Percentiles rank a stretch among this genome's conserved stretches.
Evolutionary conservation across 2,113 vertebrate genomes (phyloP).

Genomic region (Octodon degus): DNA sequence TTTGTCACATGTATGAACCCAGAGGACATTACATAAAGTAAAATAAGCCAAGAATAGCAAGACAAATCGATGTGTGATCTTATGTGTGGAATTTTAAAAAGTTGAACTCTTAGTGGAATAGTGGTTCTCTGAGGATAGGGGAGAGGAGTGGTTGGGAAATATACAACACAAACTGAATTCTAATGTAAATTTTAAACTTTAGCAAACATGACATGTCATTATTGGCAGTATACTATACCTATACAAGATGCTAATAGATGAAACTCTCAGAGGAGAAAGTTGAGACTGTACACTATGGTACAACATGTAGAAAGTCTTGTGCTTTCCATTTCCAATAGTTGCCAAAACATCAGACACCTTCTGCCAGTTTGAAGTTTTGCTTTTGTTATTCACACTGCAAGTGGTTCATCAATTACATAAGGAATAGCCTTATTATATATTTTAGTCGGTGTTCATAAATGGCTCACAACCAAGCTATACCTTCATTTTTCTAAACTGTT

Average conservation of each 20-base stretch:
- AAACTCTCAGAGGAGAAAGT: not conserved
- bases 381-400: conserved; percentile 46
- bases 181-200: not conserved
- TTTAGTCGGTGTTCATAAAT: conserved; percentile 39
- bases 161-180: not conserved
- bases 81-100: not conserved
- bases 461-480: not conserved
- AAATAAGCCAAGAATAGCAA: not conserved
- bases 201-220: not conserved
- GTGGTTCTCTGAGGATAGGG: not conserved
- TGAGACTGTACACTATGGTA: not conserved
- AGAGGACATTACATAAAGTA: not conserved
- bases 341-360: not conserved
- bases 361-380: conserved; percentile 26
- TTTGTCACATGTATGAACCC: not conserved
- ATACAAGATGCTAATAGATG: not conserved
- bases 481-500: conserved; percentile 39
- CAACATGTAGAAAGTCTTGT: not conserved
- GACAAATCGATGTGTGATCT: not conserved
- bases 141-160: not conserved
- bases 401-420: not conserved
- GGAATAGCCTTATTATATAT: not conserved
- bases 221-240: not conserved
- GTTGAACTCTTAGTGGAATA: not conserved
- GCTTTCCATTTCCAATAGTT: not conserved